A percentile compares a stretch with the other conserved stretches of the same genome.
Conservation (phyloP, 2,888 invertebrate species). For the Macrosiphum euphorbiae region DNA sequence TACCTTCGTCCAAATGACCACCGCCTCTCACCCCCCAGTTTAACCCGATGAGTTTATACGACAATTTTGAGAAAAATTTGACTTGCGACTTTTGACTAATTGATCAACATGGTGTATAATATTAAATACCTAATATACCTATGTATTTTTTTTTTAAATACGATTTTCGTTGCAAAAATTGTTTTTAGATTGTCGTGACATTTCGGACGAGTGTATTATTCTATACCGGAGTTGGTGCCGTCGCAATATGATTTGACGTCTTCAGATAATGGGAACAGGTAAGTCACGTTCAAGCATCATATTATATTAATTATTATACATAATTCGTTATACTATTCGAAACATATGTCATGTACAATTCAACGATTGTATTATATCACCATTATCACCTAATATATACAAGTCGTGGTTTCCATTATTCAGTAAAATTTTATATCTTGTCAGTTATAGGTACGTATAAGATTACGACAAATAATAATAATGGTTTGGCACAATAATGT, state of each 20-base stretch:
- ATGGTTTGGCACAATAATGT: neutral
- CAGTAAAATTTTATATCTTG: neutral
- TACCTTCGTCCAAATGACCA: too few relatives aligned
- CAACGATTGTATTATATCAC: neutral
- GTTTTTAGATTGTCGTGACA: neutral
- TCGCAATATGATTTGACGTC: constrained; percentile 45
- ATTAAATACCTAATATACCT: neutral
- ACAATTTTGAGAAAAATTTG: too few relatives aligned
- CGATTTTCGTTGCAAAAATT: neutral
- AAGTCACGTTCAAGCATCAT: neutral
- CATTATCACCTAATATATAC: neutral
- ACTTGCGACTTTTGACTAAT: neutral
- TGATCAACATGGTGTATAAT: neutral
- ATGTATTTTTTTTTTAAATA: neutral
- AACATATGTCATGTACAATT: neutral
- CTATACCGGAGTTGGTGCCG: neutral
- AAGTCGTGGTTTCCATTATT: neutral
- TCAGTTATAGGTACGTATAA: neutral
- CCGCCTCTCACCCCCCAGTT: too few relatives aligned
- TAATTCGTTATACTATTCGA: neutral
- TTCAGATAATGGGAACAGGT: constrained; percentile 63
- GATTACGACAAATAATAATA: neutral
- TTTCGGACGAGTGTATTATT: neutral
- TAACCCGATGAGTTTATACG: too few relatives aligned
- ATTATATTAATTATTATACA: neutral